Evolutionary conservation across 2,797 vertebrate genomes (phyloP), one percentile per base, ranked within the genome.

Genomic region (Danio kyathit): DNA sequence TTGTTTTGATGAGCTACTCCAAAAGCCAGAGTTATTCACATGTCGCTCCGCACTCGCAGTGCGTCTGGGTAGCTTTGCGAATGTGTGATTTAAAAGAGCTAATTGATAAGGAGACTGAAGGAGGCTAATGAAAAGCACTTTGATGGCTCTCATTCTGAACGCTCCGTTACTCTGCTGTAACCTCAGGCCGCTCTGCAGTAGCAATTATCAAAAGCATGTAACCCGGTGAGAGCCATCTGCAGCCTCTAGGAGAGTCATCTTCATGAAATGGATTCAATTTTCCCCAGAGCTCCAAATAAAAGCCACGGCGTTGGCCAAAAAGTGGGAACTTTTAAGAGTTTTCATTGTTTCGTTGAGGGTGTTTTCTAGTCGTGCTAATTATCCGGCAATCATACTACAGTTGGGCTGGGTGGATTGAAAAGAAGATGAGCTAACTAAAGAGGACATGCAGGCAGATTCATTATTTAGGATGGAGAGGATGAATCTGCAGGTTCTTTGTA

Each of bases 191-290:
- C 73, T 80, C 71, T 61, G 76, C 63, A 74, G 76, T 74, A 64
- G 82, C 82, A 83, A 83, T 83, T 83, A 83, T 80, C 82, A 80
- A 76, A 84, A 84, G 73, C 78, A 76, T 76, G 77, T 84, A 80
- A 76, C 78, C 78, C 82, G 59, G 82, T 54, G 82, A 80, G 82
- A 83, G 82, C 82, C 77, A 80, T 83, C 82, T 80, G 82, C 82
- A 84, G 77, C 72, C 78, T 80, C 82, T 64, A 74, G 82, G 82
- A 84, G 65, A 48, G 65, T 84, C 70, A 80, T 84, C 72, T 84
- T 80, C 72, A 84, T 65, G 60, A 84, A 84, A 72, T 76, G 76
- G 73, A 84, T 84, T 80, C 52, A 17, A 51, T 80, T 74, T 79
- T 41, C 82, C 70, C 71, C 76, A 69, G 56, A 83, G 82, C 76